Base-by-base conservation (phyloP, 1,140 invertebrate species). In the Andrena cerasifolii region DNA sequence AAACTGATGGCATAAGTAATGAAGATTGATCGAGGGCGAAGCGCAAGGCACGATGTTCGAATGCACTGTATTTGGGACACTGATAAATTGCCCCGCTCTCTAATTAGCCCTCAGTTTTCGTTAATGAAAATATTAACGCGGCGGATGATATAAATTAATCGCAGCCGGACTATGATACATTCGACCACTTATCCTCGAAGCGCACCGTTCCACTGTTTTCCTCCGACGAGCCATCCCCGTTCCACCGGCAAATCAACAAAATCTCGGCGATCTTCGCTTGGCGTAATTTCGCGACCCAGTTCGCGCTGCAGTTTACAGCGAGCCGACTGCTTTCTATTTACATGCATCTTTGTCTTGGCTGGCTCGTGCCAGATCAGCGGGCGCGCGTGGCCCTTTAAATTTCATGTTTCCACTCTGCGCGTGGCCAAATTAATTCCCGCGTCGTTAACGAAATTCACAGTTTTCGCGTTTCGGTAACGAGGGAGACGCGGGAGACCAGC, bases 1-100 rank as follows among this genome's bases (percentile, higher is more conserved):
- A 75, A 75, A 67, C 62, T 67, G 62, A 67, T 75, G 53, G 63
- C 51, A 67, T 67, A 65, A 67, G 56, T 75, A 75, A 75, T 40
- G 73, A 75, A 75, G 73, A 75, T 75, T 75, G 63, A 75, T 75
- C 51, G 40, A 51, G 12, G 28, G 51, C 53, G 28, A 67, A 45
- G 40, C 31, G 49, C 54, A 26, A 49, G 51, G 36, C 14, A 63
- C 63, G 26, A 67, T 58, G 51, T 53, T 67, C 24, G 63, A 75
- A 67, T 47, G 16, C 40, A 40, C 28, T 47, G 8, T 56, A 74
- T 74, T 66, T 36, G 53, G 28, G 45, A 67, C 73, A 58, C 67
- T 56, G 73, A 75, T 75, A 58, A 67, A 75, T 75, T 40, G 63
- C 40, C 21, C 5, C 3, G 36, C 21, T 56, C 21, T 56, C 51